phyloP scores from a whole-genome alignment of 1,140 invertebrate genomes.

The Drosophila seguyi region DNA sequence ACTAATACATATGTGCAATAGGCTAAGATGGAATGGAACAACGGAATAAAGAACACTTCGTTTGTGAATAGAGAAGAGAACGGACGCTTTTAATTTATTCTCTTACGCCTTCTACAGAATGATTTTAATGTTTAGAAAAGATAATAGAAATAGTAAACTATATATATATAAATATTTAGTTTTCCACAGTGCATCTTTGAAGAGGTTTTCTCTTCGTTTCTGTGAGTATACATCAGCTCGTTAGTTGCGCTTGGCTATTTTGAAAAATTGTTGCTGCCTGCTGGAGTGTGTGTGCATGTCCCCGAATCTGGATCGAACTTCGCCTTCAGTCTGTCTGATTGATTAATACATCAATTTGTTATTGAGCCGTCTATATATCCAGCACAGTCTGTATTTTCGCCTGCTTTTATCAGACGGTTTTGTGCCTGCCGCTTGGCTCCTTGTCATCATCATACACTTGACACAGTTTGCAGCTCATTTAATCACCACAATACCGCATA shows the following conservation, averaged over 20 bases:
- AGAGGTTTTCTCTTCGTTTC: constrained; percentile 17
- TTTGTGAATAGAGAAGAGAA: too few species aligned
- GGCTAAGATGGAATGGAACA: too few species aligned
- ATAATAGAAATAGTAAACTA: background rate
- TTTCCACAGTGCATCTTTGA: constrained; percentile 3
- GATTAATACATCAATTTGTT: constrained; percentile 84
- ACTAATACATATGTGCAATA: too few species aligned
- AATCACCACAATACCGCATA: constrained; percentile 77
- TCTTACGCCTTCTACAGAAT: too few species aligned
- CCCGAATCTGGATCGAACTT: constrained; percentile 32
- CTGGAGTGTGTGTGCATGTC: constrained; percentile 15
- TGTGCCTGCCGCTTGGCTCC: constrained; percentile 3
- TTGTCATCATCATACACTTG: constrained; percentile 61
- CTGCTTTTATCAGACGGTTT: constrained; percentile 16
- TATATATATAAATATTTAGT: background rate
- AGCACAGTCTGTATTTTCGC: background rate
- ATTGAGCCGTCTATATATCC: constrained; percentile 68
- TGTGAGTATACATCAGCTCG: constrained; percentile 25
- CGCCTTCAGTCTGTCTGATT: constrained; percentile 62
- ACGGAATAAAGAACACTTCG: too few species aligned
- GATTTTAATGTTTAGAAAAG: background rate
- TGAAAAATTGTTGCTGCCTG: constrained; percentile 65
- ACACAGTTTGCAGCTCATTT: constrained; percentile 82
- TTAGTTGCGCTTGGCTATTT: constrained; percentile 59
- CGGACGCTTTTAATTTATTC: too few species aligned